These are phyloP conservation scores for Rapana venosa DNA, from an alignment of 2,888 invertebrate genomes.

Conservation along the genomic window DNA sequence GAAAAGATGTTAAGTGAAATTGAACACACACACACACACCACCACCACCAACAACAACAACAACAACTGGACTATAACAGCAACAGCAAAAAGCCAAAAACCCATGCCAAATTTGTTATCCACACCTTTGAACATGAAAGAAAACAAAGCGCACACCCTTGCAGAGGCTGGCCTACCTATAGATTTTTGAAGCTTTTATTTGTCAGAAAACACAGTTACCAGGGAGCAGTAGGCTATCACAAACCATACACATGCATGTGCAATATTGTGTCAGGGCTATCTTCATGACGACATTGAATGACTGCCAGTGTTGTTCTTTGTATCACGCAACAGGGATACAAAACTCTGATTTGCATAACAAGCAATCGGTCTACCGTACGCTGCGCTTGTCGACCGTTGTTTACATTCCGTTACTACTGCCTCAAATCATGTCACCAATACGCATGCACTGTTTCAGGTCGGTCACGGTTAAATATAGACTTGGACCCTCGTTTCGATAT, in stretches of 20 bases:
- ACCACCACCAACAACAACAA: no score
- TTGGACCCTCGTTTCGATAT: slow-evolving; percentile 26
- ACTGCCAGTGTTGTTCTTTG: slow-evolving; percentile 30
- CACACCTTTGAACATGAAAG: no score
- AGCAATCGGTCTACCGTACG: neutral
- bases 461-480: slow-evolving; percentile 43
- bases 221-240: neutral
- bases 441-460: slow-evolving; percentile 33
- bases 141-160: no score
- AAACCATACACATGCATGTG: neutral
- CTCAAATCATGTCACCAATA: slow-evolving; percentile 38
- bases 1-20: no score
- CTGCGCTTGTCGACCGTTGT: slow-evolving; percentile 31
- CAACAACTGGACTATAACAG: no score
- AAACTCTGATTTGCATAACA: neutral
- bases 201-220: no score
- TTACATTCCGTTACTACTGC: slow-evolving; percentile 41
- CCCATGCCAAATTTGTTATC: no score
- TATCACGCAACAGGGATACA: neutral
- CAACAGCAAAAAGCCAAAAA: no score
- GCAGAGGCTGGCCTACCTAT: no score
- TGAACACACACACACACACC: no score
- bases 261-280: neutral
- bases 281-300: slow-evolving; percentile 3
- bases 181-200: no score